These are phyloP conservation scores for Paraplagusia blochii DNA, from an alignment of 2,113 vertebrate species.

Conservation along the genomic window DNA sequence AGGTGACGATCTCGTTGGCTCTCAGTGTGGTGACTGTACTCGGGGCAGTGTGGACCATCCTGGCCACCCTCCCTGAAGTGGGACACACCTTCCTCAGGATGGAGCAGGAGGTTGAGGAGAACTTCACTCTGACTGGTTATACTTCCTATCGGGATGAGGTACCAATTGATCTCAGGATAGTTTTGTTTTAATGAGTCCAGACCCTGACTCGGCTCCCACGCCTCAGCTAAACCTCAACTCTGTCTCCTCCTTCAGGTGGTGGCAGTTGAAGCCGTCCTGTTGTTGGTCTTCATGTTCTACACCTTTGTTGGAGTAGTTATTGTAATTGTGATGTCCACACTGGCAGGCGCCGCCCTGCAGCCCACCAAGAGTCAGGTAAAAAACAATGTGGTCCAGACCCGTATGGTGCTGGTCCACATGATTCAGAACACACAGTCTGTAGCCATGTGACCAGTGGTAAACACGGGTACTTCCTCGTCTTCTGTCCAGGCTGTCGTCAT, in stretches of 20 bases:
- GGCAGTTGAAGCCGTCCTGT: neutral
- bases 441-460: too few relatives aligned
- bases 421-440: too few relatives aligned
- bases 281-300: slow-evolving; percentile 17
- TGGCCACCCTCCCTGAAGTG: neutral
- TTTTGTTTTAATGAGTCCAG: too few relatives aligned
- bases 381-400: neutral
- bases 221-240: too few relatives aligned
- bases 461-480: slow-evolving; percentile 2
- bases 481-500: slow-evolving; percentile 43
- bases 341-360: slow-evolving; percentile 49
- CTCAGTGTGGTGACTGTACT: slow-evolving; percentile 63
- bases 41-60: neutral
- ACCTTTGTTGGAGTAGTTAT: slow-evolving; percentile 24
- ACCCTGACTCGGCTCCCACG: too few relatives aligned
- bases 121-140: neutral
- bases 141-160: too few relatives aligned
- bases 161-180: too few relatives aligned
- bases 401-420: too few relatives aligned
- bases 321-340: slow-evolving; percentile 52
- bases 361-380: slow-evolving; percentile 59
- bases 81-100: fast-evolving
- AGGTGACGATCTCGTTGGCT: slow-evolving; percentile 70
- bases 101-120: neutral
- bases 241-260: slow-evolving; percentile 25